phyloP scores from a whole-genome alignment of 2,888 invertebrate species.

The Eupelmus urozonus region DNA sequence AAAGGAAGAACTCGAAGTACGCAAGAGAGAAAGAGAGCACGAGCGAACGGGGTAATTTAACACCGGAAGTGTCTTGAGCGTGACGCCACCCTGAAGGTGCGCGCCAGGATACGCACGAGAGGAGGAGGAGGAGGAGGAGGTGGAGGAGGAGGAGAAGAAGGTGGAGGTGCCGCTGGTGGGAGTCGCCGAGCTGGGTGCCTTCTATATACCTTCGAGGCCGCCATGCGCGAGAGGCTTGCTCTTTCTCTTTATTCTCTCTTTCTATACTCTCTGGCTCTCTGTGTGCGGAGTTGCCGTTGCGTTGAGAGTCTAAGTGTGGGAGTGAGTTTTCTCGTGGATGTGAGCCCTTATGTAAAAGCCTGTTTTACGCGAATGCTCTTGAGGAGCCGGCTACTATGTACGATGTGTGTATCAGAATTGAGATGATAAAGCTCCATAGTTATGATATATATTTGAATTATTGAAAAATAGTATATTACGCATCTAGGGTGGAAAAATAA shows the following conservation, averaged over 20 bases:
- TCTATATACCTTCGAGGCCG: constrained; percentile 67
- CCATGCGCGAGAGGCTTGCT: constrained; percentile 67
- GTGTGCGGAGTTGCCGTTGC: neutral
- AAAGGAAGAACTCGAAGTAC: neutral
- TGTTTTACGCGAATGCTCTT: too few relatives aligned
- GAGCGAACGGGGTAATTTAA: constrained; percentile 74
- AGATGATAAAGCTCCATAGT: too few relatives aligned
- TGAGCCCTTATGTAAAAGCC: too few relatives aligned
- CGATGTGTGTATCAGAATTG: too few relatives aligned
- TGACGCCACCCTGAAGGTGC: constrained; percentile 78
- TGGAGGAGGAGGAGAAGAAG: constrained; percentile 47
- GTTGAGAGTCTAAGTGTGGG: too few relatives aligned
- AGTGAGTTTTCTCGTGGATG: too few relatives aligned
- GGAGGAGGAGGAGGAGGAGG: constrained; percentile 60
- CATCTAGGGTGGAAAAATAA: too few relatives aligned
- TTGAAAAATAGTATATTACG: too few relatives aligned
- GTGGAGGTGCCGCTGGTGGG: constrained; percentile 33
- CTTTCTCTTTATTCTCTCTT: neutral
- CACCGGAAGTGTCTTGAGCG: constrained; percentile 78
- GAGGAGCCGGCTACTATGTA: too few relatives aligned
- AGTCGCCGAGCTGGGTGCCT: constrained; percentile 14
- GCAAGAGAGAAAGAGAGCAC: constrained; percentile 59
- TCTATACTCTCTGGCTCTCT: too few relatives aligned
- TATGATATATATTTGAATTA: too few relatives aligned
- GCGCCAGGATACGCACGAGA: constrained; percentile 74